These are phyloP conservation scores for Rugalucina vietnamica DNA, from an alignment of 2,888 invertebrate genomes.

Conservation along the genomic window DNA sequence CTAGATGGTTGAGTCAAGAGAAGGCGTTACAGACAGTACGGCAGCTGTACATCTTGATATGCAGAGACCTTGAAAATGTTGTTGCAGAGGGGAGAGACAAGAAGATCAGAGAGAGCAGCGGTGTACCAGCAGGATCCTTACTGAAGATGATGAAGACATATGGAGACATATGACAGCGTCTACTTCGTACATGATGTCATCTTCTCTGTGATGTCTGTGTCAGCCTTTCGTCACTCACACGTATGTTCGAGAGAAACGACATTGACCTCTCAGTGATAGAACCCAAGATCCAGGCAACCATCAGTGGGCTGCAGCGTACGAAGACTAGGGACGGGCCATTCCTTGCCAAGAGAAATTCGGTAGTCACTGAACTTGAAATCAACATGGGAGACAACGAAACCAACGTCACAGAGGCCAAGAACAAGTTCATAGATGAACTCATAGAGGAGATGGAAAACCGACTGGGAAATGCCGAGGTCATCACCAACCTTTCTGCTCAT, in stretches of 20 bases:
- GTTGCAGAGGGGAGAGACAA: slow-evolving; percentile 43
- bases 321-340: slow-evolving; percentile 14
- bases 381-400: neutral
- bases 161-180: slow-evolving; percentile 32
- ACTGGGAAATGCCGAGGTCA: slow-evolving; percentile 29
- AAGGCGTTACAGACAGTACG: slow-evolving; percentile 34
- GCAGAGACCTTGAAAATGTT: slow-evolving; percentile 40
- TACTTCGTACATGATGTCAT: slow-evolving; percentile 41
- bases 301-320: slow-evolving; percentile 4
- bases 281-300: slow-evolving; percentile 15
- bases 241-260: slow-evolving; percentile 30
- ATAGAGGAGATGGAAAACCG: slow-evolving; percentile 12
- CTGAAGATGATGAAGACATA: slow-evolving; percentile 34
- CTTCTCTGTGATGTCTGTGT: slow-evolving; percentile 44
- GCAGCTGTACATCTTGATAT: slow-evolving; percentile 41
- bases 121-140: slow-evolving; percentile 29
- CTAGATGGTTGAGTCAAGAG: slow-evolving; percentile 45
- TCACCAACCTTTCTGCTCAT: slow-evolving; percentile 15
- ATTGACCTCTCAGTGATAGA: slow-evolving; percentile 32
- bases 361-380: neutral
- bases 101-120: slow-evolving; percentile 17
- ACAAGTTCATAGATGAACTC: slow-evolving; percentile 11
- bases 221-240: slow-evolving; percentile 15
- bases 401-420: neutral
- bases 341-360: neutral